Percentiles rank a stretch among this genome's conserved stretches.
Conservation (phyloP, 2,888 invertebrate species). For the Tipula lateralis region DNA sequence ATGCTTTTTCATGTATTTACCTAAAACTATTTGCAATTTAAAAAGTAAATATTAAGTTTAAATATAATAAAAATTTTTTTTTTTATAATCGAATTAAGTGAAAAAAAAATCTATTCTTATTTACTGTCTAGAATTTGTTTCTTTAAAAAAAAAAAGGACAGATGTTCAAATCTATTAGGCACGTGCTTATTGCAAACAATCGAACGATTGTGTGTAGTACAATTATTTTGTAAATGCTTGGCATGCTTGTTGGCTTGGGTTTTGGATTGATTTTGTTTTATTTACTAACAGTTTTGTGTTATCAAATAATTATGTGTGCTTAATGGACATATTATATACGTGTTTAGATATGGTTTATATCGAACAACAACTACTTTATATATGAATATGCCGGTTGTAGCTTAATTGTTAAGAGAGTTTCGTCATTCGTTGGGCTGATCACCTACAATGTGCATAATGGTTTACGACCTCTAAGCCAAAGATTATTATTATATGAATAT, state of each 20-base stretch:
- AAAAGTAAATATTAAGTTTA: background rate
- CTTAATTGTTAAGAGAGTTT: too few relatives aligned
- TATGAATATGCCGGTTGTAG: too few relatives aligned
- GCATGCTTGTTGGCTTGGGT: background rate
- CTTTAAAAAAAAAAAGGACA: background rate
- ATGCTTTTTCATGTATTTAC: background rate
- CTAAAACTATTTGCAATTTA: background rate
- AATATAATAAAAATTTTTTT: background rate
- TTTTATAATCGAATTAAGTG: background rate
- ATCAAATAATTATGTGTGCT: background rate
- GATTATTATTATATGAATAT: too few relatives aligned
- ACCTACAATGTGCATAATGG: too few relatives aligned
- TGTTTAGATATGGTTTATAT: too few relatives aligned
- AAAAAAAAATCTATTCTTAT: background rate
- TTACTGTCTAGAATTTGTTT: background rate
- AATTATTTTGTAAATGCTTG: background rate
- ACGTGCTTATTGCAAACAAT: slow-evolving; percentile 8
- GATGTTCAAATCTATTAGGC: background rate
- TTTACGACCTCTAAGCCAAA: too few relatives aligned
- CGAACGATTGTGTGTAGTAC: background rate
- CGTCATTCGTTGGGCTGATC: too few relatives aligned
- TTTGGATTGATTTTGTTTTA: background rate
- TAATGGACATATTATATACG: background rate
- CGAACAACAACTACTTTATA: too few relatives aligned
- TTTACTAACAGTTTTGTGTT: background rate